Base-by-base conservation (phyloP, 1,140 invertebrate genomes). In the Aphidius gifuensis region DNA sequence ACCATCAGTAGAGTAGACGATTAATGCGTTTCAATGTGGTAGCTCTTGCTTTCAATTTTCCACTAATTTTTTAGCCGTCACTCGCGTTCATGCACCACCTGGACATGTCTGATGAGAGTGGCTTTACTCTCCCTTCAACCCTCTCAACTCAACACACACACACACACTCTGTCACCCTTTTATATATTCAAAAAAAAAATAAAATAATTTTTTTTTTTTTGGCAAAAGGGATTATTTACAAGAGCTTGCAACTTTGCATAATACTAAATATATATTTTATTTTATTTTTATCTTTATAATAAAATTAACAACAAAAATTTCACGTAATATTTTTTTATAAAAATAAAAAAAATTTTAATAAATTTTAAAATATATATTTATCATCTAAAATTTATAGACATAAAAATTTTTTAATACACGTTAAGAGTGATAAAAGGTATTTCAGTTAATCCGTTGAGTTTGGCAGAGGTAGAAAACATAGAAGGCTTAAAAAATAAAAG, bases 21-120 rank as follows among this genome's bases (percentile, higher is more conserved):
- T 60, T 60, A 53, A 60, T 60, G 58, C 49, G 40, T 60, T 60
- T 60, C 49, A 60, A n/a, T 48, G 53, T 42, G 6, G 32, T 60
- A 48, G 58, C 49, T 16, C 16, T 51, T 40, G 48, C 51, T 32
- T 32, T 40, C 16, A 42, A 53, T 60, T 60, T 53, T 42, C 48
- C 58, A 51, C 49, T 60, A 60, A 60, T 60, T 60, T 60, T 60
- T 60, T 49, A 9, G n/a, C 42, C 40, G 40, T 43, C 40, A 53
- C 32, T 44, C 50, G 50, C 9, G 23, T 39, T 23, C 11, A 39
- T 55, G 58, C 58, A 60, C 58, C 58, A 49, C 48, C 58, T 60
- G 58, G 58, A 60, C 58, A 59, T 32, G 50, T 53, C 58, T 60
- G 58, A 60, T 42, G 49, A 48, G 39, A 40, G n/a, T n/a, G 16